Evolutionary conservation across 2,888 invertebrate genomes (phyloP).

Genomic region (Alcis repandata): DNA sequence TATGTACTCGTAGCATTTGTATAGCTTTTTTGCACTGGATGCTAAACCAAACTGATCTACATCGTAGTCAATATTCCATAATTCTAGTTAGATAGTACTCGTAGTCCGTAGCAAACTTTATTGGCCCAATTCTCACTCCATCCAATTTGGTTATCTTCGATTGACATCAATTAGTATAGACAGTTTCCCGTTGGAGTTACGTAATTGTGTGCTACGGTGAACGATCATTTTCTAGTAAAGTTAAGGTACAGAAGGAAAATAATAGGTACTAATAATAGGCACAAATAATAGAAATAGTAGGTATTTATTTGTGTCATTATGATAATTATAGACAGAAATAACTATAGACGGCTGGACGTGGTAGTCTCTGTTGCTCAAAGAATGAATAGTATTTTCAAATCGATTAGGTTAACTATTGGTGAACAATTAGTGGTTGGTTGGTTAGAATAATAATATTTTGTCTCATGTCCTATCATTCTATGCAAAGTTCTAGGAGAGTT

Average conservation of each 20-base stretch:
- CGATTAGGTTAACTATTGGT: too few relatives aligned
- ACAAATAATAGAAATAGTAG: too few relatives aligned
- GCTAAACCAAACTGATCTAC: conserved; percentile 1
- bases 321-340: too few relatives aligned
- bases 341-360: too few relatives aligned
- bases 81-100: conserved; percentile 35
- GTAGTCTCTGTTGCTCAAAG: too few relatives aligned
- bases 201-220: conserved; percentile 44
- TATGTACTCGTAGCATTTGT: neutral
- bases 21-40: neutral
- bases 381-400: too few relatives aligned
- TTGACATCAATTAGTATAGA: conserved; percentile 52
- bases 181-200: conserved; percentile 50
- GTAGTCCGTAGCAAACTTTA: conserved; percentile 46
- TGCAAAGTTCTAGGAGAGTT: too few relatives aligned
- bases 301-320: neutral
- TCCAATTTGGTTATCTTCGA: conserved; percentile 53
- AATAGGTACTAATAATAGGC: neutral
- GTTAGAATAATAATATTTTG: too few relatives aligned
- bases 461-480: too few relatives aligned
- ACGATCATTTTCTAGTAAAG: conserved; percentile 28
- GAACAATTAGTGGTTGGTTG: too few relatives aligned
- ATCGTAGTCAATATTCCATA: conserved; percentile 27
- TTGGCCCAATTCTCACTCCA: conserved; percentile 51
- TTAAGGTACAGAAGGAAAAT: conserved; percentile 6